Conservation (phyloP, 1,140 invertebrate species). For the Probaryconus sp. region DNA sequence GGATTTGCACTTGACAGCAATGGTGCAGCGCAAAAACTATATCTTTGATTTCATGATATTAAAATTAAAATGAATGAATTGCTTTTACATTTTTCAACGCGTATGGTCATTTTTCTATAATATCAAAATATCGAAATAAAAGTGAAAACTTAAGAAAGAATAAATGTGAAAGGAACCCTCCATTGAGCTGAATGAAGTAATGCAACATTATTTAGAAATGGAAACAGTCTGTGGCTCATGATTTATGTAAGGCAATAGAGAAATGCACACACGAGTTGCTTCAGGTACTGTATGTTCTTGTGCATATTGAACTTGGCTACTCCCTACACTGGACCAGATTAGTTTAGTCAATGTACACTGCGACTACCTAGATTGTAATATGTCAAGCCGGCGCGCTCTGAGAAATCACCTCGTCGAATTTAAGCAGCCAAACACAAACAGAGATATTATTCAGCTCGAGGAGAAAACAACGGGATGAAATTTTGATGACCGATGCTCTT, state of each 20-base stretch:
- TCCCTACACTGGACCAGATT: slow-evolving; percentile 67
- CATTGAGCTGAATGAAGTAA: too few relatives aligned
- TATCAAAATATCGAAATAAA: too few relatives aligned
- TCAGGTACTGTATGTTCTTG: slow-evolving; percentile 64
- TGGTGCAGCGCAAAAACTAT: too few relatives aligned
- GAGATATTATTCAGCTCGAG: slow-evolving; percentile 8
- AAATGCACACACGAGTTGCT: slow-evolving; percentile 62
- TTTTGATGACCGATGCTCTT: too few relatives aligned
- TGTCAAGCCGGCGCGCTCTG: slow-evolving; percentile 59
- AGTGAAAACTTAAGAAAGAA: too few relatives aligned
- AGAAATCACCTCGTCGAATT: slow-evolving; percentile 51
- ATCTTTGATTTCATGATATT: too few relatives aligned
- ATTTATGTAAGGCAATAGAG: slow-evolving; percentile 68
- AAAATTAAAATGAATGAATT: too few relatives aligned
- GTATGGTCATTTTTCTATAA: neutral
- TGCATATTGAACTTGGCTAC: slow-evolving; percentile 71
- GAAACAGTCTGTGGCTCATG: slow-evolving; percentile 23
- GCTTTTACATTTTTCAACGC: neutral
- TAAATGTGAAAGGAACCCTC: too few relatives aligned
- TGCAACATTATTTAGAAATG: neutral
- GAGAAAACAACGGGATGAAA: slow-evolving; percentile 4
- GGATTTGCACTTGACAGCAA: slow-evolving; percentile 46
- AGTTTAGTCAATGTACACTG: slow-evolving; percentile 69
- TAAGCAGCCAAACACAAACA: slow-evolving; percentile 39
- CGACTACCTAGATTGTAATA: slow-evolving; percentile 57